Percentiles rank a stretch among this genome's conserved stretches.
These are phyloP conservation scores for Aspiorhynchus laticeps DNA, from an alignment of 2,113 vertebrate species.

Conservation along the genomic window DNA sequence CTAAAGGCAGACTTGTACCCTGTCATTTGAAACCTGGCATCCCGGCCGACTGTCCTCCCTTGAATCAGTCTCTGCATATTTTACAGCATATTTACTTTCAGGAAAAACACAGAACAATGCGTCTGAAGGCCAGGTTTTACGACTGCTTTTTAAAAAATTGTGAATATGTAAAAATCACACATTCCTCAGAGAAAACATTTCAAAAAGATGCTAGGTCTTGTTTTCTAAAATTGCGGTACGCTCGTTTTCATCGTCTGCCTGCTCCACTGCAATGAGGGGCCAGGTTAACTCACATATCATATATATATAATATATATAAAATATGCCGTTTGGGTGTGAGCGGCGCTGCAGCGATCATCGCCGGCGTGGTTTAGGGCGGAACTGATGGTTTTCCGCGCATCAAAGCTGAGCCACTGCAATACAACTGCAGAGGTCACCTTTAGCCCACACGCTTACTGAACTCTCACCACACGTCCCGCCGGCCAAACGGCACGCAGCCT, in stretches of 20 bases:
- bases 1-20: slow-evolving; percentile 26
- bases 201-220: background rate
- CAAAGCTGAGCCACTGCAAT: slow-evolving; percentile 74
- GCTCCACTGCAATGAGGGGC: slow-evolving; percentile 70
- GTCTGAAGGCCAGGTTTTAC: background rate
- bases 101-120: background rate
- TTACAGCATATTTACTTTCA: slow-evolving; percentile 11
- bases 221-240: background rate
- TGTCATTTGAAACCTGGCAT: slow-evolving; percentile 12
- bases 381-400: slow-evolving; percentile 44
- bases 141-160: background rate
- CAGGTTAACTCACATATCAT: slow-evolving; percentile 84
- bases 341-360: slow-evolving; percentile 69
- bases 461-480: slow-evolving; percentile 67
- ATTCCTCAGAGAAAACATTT: background rate
- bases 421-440: slow-evolving; percentile 78
- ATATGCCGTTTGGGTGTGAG: slow-evolving; percentile 77
- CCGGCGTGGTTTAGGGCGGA: slow-evolving; percentile 60
- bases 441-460: slow-evolving; percentile 71
- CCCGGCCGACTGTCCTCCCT: background rate
- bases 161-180: background rate
- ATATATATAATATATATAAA: slow-evolving; percentile 86
- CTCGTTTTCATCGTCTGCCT: slow-evolving; percentile 56
- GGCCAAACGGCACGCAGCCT: slow-evolving; percentile 48
- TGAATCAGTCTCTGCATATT: background rate